Evolutionary conservation across 2,888 invertebrate genomes (phyloP).

Genomic region (Protonemura montana): DNA sequence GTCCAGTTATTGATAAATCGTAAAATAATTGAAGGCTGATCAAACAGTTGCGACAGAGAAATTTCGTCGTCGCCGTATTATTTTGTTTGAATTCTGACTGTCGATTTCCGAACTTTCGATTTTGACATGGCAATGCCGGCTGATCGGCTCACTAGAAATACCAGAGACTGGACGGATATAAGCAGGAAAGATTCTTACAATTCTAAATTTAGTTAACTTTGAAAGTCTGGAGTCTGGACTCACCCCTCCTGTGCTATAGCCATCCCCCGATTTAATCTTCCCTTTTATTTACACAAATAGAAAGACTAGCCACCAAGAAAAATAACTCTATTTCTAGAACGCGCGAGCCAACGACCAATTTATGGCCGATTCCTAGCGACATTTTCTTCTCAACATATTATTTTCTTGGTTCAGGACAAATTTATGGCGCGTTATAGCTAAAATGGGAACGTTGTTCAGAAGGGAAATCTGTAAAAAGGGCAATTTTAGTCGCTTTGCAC

Average conservation of each 20-base stretch:
- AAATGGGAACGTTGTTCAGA: neutral
- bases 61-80: neutral
- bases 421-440: neutral
- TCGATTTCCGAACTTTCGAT: neutral
- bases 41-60: neutral
- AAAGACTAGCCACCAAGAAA: conserved; percentile 4
- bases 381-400: neutral
- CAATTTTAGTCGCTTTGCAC: no score
- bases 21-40: neutral
- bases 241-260: neutral
- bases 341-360: neutral
- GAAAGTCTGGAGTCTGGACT: neutral
- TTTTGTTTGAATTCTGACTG: neutral
- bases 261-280: neutral
- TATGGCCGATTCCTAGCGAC: neutral
- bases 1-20: neutral
- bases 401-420: neutral
- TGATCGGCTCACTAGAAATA: neutral
- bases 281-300: conserved; percentile 12
- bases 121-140: neutral
- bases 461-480: neutral
- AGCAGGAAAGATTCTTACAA: no score
- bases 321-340: neutral
- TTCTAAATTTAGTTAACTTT: neutral
- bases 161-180: neutral